Base-by-base conservation (phyloP, 2,113 vertebrate species). In the Morone chrysops region DNA sequence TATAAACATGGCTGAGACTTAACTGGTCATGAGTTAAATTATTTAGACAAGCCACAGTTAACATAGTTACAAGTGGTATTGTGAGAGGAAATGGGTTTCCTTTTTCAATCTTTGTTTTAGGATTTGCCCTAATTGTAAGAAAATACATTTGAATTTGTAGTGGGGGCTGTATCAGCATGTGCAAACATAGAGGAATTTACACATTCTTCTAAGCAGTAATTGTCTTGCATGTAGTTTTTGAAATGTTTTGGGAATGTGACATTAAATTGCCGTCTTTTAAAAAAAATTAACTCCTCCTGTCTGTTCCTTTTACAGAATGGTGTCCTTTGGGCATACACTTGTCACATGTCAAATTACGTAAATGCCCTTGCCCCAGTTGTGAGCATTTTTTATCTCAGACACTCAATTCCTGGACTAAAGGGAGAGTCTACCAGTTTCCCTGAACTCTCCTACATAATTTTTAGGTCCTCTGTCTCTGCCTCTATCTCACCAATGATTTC, bases 11-110 rank as follows among this genome's bases (percentile, higher is more conserved):
- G 53, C 40, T 11, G 12, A 56, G 16, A 75, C 54, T 47, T 40
- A 41, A 61, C n/a, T 75, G 65, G 20, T n/a, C 45, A 48, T 50
- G 20, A 50, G n/a, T 70, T 22, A 20, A 70, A 75, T 65, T 75
- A 75, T 75, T 84, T 67, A 77, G 25, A 62, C 17, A 22, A 50
- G 5, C 45, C 47, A n/a, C 59, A 70, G 25, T 67, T 66, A 53
- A 8, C 13, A 47, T 12, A 47, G 54, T 40, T 51, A 38, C 60
- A 62, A 63, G 41, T 31, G 5, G 5, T 62, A 38, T 67, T 67
- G 18, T 72, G 13, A n/a, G 9, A 22, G 5, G 56, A 62, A 74
- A 41, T 74, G 25, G 22, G 6, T 63, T 74, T 73, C 45, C 38
- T 56, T 62, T 73, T 40, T 9, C 40, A 48, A 11, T 41, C 5